Evolutionary conservation across 2,797 vertebrate genomes (phyloP).

Genomic region (Danio kyathit): DNA sequence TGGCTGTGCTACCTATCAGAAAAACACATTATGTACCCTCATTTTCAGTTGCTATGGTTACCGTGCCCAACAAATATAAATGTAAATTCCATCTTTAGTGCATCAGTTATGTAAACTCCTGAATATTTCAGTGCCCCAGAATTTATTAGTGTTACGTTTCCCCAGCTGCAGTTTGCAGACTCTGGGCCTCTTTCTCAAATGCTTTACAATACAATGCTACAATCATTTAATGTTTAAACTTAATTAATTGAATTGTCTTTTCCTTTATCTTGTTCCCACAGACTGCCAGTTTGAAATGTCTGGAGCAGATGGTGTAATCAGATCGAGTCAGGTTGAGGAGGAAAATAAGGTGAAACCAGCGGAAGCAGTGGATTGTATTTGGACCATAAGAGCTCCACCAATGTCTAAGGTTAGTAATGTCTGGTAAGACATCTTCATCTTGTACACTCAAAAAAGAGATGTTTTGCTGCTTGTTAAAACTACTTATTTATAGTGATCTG

Average conservation of each 20-base stretch:
- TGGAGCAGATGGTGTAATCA: constrained; percentile 91
- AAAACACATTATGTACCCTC: not conserved
- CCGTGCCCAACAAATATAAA: constrained; percentile 19
- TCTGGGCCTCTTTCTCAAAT: constrained; percentile 6
- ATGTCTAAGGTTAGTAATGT: constrained; percentile 84
- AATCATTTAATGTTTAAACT: constrained; percentile 13
- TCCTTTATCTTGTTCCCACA: constrained; percentile 59
- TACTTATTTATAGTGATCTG: no score
- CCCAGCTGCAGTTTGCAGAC: not conserved
- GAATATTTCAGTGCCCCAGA: constrained; percentile 40
- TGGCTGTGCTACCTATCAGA: not conserved
- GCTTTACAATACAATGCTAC: not conserved
- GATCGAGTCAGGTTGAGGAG: constrained; percentile 95
- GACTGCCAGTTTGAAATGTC: constrained; percentile 95
- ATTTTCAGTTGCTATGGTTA: constrained; percentile 6
- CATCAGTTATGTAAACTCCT: constrained; percentile 48
- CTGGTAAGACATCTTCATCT: not conserved
- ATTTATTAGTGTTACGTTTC: constrained; percentile 57
- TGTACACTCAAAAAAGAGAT: no score
- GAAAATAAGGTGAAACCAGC: constrained; percentile 89
- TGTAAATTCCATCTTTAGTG: constrained; percentile 18
- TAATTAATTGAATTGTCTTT: not conserved
- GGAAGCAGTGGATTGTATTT: constrained; percentile 96
- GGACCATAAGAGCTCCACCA: constrained; percentile 92
- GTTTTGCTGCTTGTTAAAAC: no score